Base-by-base conservation (phyloP, 2,113 vertebrate genomes). In the Sylvilagus bachmani region DNA sequence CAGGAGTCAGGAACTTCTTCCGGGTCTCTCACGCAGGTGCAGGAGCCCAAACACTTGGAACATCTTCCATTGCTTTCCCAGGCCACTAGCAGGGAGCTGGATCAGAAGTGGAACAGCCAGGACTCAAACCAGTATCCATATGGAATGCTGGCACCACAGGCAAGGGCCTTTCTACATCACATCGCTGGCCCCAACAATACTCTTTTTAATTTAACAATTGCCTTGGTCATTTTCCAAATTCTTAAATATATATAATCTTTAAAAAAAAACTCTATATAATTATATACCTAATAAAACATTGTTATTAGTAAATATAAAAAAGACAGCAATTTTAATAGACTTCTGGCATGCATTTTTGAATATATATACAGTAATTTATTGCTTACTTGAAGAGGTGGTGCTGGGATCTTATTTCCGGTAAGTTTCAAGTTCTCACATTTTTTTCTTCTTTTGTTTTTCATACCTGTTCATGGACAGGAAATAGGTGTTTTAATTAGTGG, bases 281-380 rank as follows among this genome's bases (percentile, higher is more conserved):
- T 53, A 77, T 61, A 83, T 77, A 86, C 70, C 69, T 88, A 64
- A 95, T 53, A 62, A 91, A 73, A 80, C 82, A 79, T 83, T 67
- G 9, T 74, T 55, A 92, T 89, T 92, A 69, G 93, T 77, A 86
- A 95, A 80, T 73, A 17, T 62, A 90, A 94, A 2, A 5, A 69
- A 51, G 0, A 6, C 1, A 85, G 61, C 31, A 83, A 38, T 86
- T 88, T 94, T 90, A 67, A 73, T 9, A 33, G 79, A 95, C 80
- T 24, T 71, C 29, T 94, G 69, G 61, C 29, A 62, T 29, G 19
- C 2, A 2, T 14, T 7, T 71, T 91, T 83, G 16, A 55, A 44
- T 95, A 84, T 74, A 44, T 86, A 86, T 62, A 3, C 29, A n/a
- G 3, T n/a, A 21, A 61, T 38, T 78, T 53, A 92, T 77, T 90